phyloP scores from a whole-genome alignment of 2,888 invertebrate species.

The Cephalotes varians region DNA sequence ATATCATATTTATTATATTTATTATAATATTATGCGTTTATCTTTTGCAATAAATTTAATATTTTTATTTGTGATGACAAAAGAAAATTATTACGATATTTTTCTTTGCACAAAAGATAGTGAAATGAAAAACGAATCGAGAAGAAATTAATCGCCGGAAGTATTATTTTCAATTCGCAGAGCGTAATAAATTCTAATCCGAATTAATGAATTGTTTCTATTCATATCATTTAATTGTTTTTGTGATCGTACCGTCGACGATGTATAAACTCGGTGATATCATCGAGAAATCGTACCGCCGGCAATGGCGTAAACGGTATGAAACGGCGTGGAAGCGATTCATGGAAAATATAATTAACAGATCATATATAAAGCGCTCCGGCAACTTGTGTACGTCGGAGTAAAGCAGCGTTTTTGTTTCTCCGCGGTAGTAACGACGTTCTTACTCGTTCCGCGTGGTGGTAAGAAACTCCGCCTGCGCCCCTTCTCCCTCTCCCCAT shows the following conservation, averaged over 20 bases:
- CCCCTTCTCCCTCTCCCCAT: background rate
- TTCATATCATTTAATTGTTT: slow-evolving; percentile 18
- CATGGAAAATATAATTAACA: slow-evolving; percentile 81
- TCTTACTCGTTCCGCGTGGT: slow-evolving; percentile 33
- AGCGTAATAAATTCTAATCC: background rate
- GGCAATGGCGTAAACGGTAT: slow-evolving; percentile 51
- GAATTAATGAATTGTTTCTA: slow-evolving; percentile 15
- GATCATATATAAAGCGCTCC: slow-evolving; percentile 72
- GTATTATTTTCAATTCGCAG: background rate
- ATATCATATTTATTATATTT: background rate
- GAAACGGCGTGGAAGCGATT: slow-evolving; percentile 75
- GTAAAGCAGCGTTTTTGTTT: slow-evolving; percentile 30
- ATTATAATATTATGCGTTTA: background rate
- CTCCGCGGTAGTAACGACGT: slow-evolving; percentile 56
- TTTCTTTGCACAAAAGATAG: background rate
- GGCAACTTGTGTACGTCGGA: slow-evolving; percentile 47
- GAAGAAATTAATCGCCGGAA: background rate
- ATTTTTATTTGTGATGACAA: background rate
- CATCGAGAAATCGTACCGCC: slow-evolving; percentile 1
- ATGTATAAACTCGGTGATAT: background rate
- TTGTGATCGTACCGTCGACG: background rate
- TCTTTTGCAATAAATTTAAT: background rate
- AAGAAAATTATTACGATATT: background rate
- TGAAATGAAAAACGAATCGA: background rate
- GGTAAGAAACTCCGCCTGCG: slow-evolving; percentile 70